phyloP scores from a whole-genome alignment of 2,888 invertebrate genomes.

The Drosophila greeni region DNA sequence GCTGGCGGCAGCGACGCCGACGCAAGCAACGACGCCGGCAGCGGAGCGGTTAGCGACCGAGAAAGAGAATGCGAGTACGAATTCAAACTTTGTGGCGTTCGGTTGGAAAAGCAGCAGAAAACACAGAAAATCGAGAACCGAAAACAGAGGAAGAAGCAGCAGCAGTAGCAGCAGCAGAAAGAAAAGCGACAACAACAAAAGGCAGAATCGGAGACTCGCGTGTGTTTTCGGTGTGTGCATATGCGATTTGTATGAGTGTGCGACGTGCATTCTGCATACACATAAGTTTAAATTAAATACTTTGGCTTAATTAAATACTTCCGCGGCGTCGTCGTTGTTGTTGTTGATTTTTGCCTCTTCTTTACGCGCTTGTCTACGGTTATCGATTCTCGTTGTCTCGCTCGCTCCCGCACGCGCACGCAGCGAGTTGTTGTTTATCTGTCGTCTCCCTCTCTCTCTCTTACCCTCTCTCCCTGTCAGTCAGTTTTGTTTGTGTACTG shows the following conservation, averaged over 20 bases:
- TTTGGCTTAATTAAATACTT: conserved; percentile 72
- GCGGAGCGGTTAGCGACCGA: conserved; percentile 20
- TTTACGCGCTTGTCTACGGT: conserved; percentile 56
- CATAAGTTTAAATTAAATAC: conserved; percentile 70
- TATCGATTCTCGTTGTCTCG: conserved; percentile 62
- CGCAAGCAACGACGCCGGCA: conserved; percentile 4
- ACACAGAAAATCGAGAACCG: conserved; percentile 43
- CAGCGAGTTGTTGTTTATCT: conserved; percentile 33
- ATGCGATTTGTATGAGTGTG: conserved; percentile 18
- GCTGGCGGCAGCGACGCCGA: background rate
- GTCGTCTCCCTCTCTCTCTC: conserved; percentile 30
- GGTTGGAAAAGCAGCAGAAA: conserved; percentile 69
- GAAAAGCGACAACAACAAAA: conserved; percentile 37
- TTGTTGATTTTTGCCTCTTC: conserved; percentile 29
- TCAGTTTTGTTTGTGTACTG: conserved; percentile 41
- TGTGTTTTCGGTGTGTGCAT: conserved; percentile 22
- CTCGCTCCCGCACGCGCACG: conserved; percentile 40
- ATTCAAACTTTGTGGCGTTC: conserved; percentile 70
- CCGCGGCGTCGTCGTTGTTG: conserved; percentile 58
- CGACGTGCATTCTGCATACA: conserved; percentile 46
- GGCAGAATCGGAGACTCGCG: conserved; percentile 33
- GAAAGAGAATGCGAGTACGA: conserved; percentile 54
- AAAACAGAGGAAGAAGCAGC: conserved; percentile 27
- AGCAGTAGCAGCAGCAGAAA: conserved; percentile 30
- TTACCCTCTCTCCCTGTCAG: conserved; percentile 8